These are phyloP conservation scores for Rhabdornis inornatus DNA, from an alignment of 2,113 vertebrate species.

Conservation along the genomic window DNA sequence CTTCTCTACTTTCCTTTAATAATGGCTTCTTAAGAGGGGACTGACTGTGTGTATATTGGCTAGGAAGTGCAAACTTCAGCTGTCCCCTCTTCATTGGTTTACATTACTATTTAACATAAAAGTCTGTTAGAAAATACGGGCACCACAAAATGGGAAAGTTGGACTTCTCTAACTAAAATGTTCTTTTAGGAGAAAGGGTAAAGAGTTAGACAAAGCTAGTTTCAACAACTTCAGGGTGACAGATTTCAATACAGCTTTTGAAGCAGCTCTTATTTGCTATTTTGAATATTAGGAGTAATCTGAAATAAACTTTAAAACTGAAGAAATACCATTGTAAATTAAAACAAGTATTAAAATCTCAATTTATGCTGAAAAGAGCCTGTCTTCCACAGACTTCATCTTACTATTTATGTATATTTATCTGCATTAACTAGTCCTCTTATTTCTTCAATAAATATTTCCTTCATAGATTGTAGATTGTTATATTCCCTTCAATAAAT, in stretches of 20 bases:
- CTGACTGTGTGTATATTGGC: neutral
- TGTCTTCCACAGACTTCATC: neutral
- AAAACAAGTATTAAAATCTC: neutral
- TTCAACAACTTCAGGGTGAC: neutral
- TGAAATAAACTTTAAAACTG: neutral
- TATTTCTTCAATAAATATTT: slow-evolving; percentile 33
- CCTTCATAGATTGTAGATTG: neutral
- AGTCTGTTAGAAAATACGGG: neutral
- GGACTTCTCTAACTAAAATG: neutral
- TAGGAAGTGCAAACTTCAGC: neutral
- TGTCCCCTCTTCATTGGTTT: neutral
- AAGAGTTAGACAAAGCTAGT: neutral
- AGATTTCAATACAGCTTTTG: neutral
- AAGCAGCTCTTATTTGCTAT: neutral
- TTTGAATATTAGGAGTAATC: neutral
- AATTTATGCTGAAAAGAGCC: neutral
- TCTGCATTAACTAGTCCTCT: neutral
- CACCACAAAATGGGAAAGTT: neutral
- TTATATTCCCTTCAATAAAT: neutral
- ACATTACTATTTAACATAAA: neutral
- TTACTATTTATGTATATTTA: neutral
- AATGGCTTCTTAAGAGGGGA: neutral
- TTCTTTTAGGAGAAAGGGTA: neutral
- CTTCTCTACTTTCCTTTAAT: neutral
- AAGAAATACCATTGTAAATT: neutral